A percentile compares a stretch with the other conserved stretches of the same genome.
phyloP scores from a whole-genome alignment of 2,113 vertebrate species.

The Osmerus eperlanus region DNA sequence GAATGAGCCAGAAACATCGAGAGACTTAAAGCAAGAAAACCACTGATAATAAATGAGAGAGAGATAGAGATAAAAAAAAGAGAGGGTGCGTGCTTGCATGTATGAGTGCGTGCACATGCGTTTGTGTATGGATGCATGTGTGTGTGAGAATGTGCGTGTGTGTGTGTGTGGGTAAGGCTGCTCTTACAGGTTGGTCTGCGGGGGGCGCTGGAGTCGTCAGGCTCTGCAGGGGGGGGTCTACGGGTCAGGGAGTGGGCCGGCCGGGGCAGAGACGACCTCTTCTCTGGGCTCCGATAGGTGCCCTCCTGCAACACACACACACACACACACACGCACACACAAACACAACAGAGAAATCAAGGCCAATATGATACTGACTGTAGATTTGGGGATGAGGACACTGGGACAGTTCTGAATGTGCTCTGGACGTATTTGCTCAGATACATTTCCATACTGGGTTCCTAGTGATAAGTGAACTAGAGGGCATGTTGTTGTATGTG shows the following conservation, averaged over 20 bases:
- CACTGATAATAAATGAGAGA: not conserved
- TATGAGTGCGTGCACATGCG: not conserved
- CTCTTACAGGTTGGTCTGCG: slow-evolving; percentile 85
- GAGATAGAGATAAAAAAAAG: not conserved
- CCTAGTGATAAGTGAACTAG: too few relatives aligned
- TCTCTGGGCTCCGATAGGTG: slow-evolving; percentile 85
- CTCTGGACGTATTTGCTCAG: too few relatives aligned
- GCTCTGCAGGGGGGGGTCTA: slow-evolving; percentile 82
- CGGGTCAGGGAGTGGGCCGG: slow-evolving; percentile 89
- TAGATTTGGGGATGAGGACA: too few relatives aligned
- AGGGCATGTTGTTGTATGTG: too few relatives aligned
- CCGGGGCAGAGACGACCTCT: slow-evolving; percentile 88
- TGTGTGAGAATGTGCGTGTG: not conserved
- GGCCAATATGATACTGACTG: not conserved
- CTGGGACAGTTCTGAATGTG: too few relatives aligned
- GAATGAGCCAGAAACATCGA: too few relatives aligned
- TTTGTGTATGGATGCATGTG: not conserved
- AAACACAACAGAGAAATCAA: slow-evolving; percentile 8
- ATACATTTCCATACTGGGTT: too few relatives aligned
- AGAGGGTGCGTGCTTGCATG: not conserved
- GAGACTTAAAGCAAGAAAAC: too few relatives aligned
- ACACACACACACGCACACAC: not conserved
- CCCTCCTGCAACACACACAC: slow-evolving; percentile 76
- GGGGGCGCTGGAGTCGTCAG: slow-evolving; percentile 80
- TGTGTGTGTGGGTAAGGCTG: not conserved